Base-by-base conservation (phyloP, 2,888 invertebrate genomes). In the Dysmachus trigonus region DNA sequence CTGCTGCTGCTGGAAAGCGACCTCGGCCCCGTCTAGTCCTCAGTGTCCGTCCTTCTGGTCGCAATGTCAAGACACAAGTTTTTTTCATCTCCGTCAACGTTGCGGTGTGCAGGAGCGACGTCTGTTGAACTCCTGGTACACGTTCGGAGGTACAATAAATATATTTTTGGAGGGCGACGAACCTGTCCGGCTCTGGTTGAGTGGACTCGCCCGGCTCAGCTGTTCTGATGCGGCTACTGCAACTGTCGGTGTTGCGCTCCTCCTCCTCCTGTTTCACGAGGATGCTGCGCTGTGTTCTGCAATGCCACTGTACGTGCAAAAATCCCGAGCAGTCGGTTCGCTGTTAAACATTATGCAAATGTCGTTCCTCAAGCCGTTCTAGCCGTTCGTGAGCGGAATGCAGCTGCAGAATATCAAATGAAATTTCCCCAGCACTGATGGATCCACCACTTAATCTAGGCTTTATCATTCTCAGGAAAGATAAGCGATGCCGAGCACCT, bases 401-500 rank as follows among this genome's bases (percentile, higher is more conserved):
- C 33, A 62, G 33, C 81, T 51, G 81, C 81, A 81, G 62, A 51
- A 81, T 81, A 18, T 53, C 81, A 33, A 81, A 53, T 62, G 53
- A 81, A 81, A 53, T 81, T 33, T 41, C 53, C 8, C 33, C 22
- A 1, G 5, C 53, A 22, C 33, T 81, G 35, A 8, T 62, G 62
- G 53, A 81, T 51, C 53, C 33, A 2, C 53, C 33, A 2, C 18
- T 33, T 81, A 62, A 51, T 81, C 81, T 22, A 53, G 18, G 81
- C 13, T 53, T 53, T 81, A 81, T 81, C 81, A 30, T 81, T 81
- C 35, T 33, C n/a, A 81, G 81, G 53, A 81, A 31, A 81, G 81
- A 81, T 81, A 81, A 81, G 81, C 81, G 81, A 81, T 81, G 81
- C 53, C 7, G 81, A 81, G 81, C 81, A 81, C 81, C 81, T 81